Conservation (phyloP, 2,113 vertebrate genomes). For the Ciconia stormi region DNA sequence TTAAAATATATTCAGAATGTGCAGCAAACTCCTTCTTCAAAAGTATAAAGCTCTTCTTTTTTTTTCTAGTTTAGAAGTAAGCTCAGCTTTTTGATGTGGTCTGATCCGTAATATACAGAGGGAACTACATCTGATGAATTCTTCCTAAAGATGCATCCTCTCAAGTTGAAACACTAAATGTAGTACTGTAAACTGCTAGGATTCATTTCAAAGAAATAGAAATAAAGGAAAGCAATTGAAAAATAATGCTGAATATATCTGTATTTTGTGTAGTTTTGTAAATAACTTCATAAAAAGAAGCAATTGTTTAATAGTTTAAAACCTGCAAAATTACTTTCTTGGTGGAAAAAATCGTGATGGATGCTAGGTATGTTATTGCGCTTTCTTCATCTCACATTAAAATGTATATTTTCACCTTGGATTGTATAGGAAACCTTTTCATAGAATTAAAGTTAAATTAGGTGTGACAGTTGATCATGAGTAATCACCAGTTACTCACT, state of each 20-base stretch:
- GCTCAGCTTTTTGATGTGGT: neutral
- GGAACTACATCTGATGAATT: neutral
- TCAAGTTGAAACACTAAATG: constrained; percentile 31
- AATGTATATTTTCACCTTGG: constrained; percentile 62
- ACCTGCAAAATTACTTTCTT: constrained; percentile 16
- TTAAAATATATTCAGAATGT: neutral
- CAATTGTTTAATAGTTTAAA: constrained; percentile 51
- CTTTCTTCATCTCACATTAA: constrained; percentile 51
- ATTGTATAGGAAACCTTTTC: constrained; percentile 31
- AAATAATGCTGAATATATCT: constrained; percentile 37
- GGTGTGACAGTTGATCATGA: constrained; percentile 58
- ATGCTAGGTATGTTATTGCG: neutral
- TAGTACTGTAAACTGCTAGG: constrained; percentile 23
- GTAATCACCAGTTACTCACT: constrained; percentile 50
- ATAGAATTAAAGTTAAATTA: constrained; percentile 65
- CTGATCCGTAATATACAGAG: neutral
- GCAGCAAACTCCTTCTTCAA: neutral
- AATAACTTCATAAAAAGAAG: constrained; percentile 44
- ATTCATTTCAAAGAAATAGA: constrained; percentile 12
- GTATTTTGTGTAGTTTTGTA: constrained; percentile 41
- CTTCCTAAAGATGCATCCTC: constrained; percentile 19
- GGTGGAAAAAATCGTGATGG: neutral
- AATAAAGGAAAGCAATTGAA: constrained; percentile 46
- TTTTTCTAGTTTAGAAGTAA: neutral
- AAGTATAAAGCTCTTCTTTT: neutral